Evolutionary conservation across 37 sponge, comb jelly and placozoan species (phyloP), one percentile per base, ranked within the genome.

Genomic region (Crambe crambe): DNA sequence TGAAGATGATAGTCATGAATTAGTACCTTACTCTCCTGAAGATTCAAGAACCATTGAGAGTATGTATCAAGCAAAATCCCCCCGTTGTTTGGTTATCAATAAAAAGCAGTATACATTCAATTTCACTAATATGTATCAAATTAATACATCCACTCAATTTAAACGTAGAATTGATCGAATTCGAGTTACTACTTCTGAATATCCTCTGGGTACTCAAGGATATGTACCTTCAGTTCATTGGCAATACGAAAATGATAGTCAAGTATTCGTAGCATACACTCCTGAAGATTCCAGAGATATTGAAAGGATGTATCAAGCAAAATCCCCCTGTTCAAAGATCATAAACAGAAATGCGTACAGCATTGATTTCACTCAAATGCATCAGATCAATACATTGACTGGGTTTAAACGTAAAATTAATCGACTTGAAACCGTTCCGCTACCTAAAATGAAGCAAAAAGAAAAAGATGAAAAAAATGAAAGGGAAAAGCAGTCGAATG

Each of bases 61-160:
- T 15, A 86, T 83, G 85, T 89, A 64, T 47, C 81, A 76, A 32
- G 41, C 10, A 44, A 47, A 44, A 1, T 25, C 15, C 4, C 61
- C 78, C 65, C 74, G 76, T 25, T 25, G 32, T 2, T 70, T 84
- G 44, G 37, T 37, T 17, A 84, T 89, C 31, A 42, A 68, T 29
- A 42, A 51, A 6, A 75, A 42, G 17, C 0, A 32, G 1, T 89
- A 84, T 65, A 80, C 56, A 29, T 74, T 89, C 34, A 81, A 89
- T 64, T 84, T 84, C 44, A 65, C 29, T 20, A 26, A 34, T 4
- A 89, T 89, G 90, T 70, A 39, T 23, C 90, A 89, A 58, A 80
- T 75, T 21, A 89, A 89, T 36, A 42, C 23, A 41, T 39, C 27
- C 3, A 84, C 90, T 30, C 6, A n/a, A 0, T 76, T 79, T 34